Evolutionary conservation across 2,888 invertebrate genomes (phyloP).

Genomic region (Brachycybe producta): DNA sequence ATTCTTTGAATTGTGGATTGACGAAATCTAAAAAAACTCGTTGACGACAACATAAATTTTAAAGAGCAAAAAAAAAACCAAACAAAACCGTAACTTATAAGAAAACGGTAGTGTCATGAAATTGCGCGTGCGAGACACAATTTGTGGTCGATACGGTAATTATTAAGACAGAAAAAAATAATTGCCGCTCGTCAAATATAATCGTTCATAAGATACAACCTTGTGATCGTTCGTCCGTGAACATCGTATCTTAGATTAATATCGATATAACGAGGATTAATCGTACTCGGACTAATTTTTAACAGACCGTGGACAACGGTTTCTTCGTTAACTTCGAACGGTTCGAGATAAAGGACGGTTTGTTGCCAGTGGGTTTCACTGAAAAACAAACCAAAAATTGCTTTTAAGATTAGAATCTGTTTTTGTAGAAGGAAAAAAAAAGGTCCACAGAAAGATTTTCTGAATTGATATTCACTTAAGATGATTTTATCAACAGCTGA

Average conservation of each 20-base stretch:
- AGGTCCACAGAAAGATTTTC: not conserved
- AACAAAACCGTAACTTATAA: no score
- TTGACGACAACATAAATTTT: no score
- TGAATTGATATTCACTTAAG: not conserved
- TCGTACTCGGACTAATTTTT: slow-evolving; percentile 9
- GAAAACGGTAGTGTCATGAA: no score
- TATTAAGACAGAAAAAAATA: no score
- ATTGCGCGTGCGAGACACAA: no score
- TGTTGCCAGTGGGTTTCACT: slow-evolving; percentile 33
- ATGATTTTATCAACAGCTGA: no score
- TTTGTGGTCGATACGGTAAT: no score
- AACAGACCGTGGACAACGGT: slow-evolving; percentile 27
- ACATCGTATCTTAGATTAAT: slow-evolving; percentile 8
- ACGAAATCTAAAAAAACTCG: no score
- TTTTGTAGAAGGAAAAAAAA: no score
- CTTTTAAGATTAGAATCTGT: no score
- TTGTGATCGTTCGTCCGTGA: not conserved
- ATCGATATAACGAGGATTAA: slow-evolving; percentile 13
- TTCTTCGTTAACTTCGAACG: slow-evolving; percentile 28
- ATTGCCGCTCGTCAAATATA: not conserved
- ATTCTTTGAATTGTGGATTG: no score
- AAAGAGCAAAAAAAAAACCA: no score
- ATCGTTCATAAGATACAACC: slow-evolving; percentile 12
- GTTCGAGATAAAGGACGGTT: slow-evolving; percentile 27
- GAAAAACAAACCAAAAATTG: slow-evolving; percentile 12